Conservation (phyloP, 2,113 vertebrate species). For the Crotalus helleri region DNA sequence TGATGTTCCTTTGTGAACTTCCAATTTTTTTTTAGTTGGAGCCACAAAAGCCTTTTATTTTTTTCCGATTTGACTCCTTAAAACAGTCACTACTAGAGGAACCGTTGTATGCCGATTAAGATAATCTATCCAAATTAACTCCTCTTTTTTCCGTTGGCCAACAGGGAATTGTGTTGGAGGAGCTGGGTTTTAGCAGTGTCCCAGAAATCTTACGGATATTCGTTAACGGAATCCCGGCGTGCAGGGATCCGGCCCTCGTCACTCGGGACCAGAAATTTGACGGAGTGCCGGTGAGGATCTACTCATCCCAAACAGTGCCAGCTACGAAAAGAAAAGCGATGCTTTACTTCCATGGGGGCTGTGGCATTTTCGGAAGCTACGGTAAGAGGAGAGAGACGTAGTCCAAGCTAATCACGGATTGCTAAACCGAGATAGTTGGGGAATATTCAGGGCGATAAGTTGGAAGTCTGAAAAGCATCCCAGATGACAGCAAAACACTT, state of each 20-base stretch:
- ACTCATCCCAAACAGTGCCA: conserved; percentile 65
- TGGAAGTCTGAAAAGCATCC: neutral
- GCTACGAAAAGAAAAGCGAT: conserved; percentile 64
- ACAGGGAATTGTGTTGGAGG: conserved; percentile 74
- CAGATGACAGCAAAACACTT: neutral
- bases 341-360: conserved; percentile 78
- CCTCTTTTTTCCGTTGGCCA: neutral
- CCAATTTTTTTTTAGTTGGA: no score
- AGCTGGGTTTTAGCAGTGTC: conserved; percentile 70
- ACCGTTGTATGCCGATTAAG: no score
- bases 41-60: no score
- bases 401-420: neutral
- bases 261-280: conserved; percentile 71
- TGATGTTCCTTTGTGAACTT: no score
- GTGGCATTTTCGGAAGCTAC: conserved; percentile 69
- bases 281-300: conserved; percentile 72
- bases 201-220: conserved; percentile 55
- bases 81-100: no score
- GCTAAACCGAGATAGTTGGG: neutral
- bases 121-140: neutral
- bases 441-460: neutral
- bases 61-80: no score
- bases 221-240: conserved; percentile 20
- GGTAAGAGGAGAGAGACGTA: conserved; percentile 62
- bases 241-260: conserved; percentile 50